Evolutionary conservation across 2,888 invertebrate genomes (phyloP).

Genomic region (Zygogramma bicolorata): DNA sequence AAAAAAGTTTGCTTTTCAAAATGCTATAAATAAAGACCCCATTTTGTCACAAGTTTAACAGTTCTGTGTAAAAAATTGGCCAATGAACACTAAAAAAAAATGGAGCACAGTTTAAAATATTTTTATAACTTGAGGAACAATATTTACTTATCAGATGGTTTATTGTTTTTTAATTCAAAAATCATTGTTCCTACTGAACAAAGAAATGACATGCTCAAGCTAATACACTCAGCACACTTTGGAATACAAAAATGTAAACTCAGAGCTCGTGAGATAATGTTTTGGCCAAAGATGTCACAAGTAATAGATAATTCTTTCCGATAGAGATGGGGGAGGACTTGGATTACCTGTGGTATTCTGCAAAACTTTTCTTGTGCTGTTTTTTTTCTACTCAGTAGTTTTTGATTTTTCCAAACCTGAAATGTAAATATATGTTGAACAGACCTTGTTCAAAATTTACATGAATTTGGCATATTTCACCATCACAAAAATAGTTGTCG

Average conservation of each 20-base stretch:
- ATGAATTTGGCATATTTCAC: too few relatives aligned
- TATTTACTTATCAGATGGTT: constrained; percentile 8
- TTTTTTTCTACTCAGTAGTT: too few relatives aligned
- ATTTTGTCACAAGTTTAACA: constrained; percentile 26
- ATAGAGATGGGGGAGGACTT: too few relatives aligned
- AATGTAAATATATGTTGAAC: too few relatives aligned
- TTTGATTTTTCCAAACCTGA: too few relatives aligned
- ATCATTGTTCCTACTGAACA: background rate
- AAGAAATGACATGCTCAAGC: constrained; percentile 32
- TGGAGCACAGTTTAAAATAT: background rate
- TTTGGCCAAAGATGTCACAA: constrained; percentile 36
- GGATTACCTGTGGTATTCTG: too few relatives aligned
- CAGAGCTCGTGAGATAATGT: constrained; percentile 34
- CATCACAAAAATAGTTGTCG: too few relatives aligned
- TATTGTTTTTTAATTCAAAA: constrained; percentile 30
- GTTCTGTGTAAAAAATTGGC: constrained; percentile 20
- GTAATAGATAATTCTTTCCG: constrained; percentile 40
- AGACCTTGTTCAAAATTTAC: too few relatives aligned
- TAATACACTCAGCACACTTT: constrained; percentile 35
- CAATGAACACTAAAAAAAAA: constrained; percentile 3
- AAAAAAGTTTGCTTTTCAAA: background rate
- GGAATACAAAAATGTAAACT: constrained; percentile 38
- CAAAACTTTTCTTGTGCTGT: too few relatives aligned
- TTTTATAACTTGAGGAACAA: constrained; percentile 1
- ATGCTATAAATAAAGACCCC: background rate